Evolutionary conservation across 2,888 invertebrate genomes (phyloP).

Genomic region (Acrobasis consociella): DNA sequence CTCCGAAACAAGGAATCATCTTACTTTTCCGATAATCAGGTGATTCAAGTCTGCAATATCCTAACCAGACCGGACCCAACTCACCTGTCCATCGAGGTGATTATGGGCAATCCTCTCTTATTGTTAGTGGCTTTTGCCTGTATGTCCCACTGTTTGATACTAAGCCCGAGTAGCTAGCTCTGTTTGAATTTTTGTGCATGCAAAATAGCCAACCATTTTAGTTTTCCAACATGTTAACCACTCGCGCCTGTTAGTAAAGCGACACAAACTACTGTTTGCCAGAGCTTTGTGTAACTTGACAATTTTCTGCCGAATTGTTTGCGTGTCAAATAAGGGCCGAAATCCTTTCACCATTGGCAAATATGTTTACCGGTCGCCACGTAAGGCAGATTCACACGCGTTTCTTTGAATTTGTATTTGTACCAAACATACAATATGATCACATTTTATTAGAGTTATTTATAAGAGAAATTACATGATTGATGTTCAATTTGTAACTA

Average conservation of each 20-base stretch:
- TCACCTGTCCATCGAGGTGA: too few species aligned
- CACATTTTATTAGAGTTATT: too few species aligned
- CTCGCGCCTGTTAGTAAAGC: conserved; percentile 5
- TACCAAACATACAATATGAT: too few species aligned
- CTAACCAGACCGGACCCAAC: too few species aligned
- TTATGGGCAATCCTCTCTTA: too few species aligned
- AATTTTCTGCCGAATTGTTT: conserved; percentile 12
- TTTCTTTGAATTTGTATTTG: background rate
- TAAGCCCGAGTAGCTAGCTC: background rate
- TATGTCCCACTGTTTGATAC: background rate
- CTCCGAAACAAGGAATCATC: too few species aligned
- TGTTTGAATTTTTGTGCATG: background rate
- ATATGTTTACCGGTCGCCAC: conserved; percentile 8
- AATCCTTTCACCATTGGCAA: conserved; percentile 20
- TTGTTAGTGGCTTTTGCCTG: too few species aligned
- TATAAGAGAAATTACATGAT: too few species aligned
- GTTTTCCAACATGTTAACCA: conserved; percentile 9
- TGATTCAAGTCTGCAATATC: too few species aligned
- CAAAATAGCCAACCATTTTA: conserved; percentile 1
- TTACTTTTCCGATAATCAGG: too few species aligned
- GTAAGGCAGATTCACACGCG: conserved; percentile 3
- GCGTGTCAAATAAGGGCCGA: conserved; percentile 17
- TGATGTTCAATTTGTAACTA: too few species aligned
- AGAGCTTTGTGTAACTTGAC: conserved; percentile 15
- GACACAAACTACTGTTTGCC: conserved; percentile 5